Conservation (phyloP, 2,888 invertebrate genomes). For the Gymnoscelis rufifasciata region DNA sequence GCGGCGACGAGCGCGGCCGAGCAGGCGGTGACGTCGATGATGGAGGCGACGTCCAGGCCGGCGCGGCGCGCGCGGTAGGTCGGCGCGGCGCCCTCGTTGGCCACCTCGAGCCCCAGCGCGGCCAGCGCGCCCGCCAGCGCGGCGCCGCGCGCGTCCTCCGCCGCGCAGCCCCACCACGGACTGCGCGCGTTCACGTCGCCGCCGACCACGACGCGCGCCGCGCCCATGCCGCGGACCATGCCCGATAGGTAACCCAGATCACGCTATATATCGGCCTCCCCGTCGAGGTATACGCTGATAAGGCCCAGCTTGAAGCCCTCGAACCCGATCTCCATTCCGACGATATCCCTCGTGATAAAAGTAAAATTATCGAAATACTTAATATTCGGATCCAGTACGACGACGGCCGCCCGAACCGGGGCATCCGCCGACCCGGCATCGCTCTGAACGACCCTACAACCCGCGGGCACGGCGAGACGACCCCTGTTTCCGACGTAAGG, state of each 20-base stretch:
- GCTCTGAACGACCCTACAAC: neutral
- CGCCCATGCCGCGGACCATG: neutral
- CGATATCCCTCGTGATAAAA: neutral
- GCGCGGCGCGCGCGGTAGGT: neutral
- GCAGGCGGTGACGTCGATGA: slow-evolving; percentile 9
- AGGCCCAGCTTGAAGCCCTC: neutral
- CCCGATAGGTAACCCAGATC: neutral
- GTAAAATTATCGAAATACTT: neutral
- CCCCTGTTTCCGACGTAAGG: neutral
- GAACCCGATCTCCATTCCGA: neutral
- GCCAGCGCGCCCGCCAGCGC: neutral
- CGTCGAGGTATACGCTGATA: neutral
- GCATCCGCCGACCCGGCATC: neutral
- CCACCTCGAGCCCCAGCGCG: neutral
- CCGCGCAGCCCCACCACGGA: slow-evolving; percentile 9
- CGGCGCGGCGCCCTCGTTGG: neutral
- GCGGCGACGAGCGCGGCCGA: neutral
- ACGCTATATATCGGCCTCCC: neutral
- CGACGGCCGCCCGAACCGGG: neutral
- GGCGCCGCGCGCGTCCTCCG: slow-evolving; percentile 6
- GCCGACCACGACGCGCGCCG: neutral
- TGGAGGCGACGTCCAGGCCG: neutral
- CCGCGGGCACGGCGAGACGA: neutral
- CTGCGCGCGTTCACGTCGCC: slow-evolving; percentile 8
- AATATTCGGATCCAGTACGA: neutral